Base-by-base conservation (phyloP, 1,140 invertebrate genomes). In the Eriocheir sinensis region DNA sequence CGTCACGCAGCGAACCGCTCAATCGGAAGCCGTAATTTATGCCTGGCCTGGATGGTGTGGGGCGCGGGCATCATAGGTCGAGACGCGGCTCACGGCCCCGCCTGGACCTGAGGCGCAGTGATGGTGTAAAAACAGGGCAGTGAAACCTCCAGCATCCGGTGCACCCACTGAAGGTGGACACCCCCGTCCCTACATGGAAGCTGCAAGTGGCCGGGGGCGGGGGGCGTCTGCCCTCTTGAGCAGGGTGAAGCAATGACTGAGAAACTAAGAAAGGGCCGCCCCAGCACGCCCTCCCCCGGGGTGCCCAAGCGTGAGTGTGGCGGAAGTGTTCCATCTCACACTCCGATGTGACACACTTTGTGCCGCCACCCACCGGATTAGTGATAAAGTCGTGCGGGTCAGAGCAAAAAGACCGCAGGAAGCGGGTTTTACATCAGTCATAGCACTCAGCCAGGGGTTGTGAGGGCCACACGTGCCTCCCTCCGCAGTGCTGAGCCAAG, bases 341-440 rank as follows among this genome's bases (percentile, higher is more conserved):
- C 60, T 72, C 60, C 27, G 60, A 72, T 72, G 60, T 72, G 60
- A 72, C 60, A 72, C 60, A 72, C 60, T 72, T 72, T 72, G 60
- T n/a, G 60, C 60, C 60, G 27, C 60, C 60, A 72, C 60, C 60
- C 60, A 72, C 60, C 27, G n/a, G 60, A 72, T 72, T 72, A 72
- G 60, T n/a, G 60, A 72, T 72, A 72, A 27, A 72, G 6, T n/a
- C 12, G 21, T n/a, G 60, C 21, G 60, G 2, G 60, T 72, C 12
- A 1, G 21, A 21, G 60, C 9, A 12, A 72, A 72, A 72, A 72
- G 12, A 8, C 0, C n/a, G 1, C 27, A 4, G n/a, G 21, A 72
- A n/a, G 12, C n/a, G 60, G 60, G 60, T 72, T 21, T 4, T 72
- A n/a, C 60, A 21, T 72, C 60, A n/a, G 3, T 21, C 60, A 21